phyloP scores from a whole-genome alignment of 2,888 invertebrate species.

The Xiphydria camelus region DNA sequence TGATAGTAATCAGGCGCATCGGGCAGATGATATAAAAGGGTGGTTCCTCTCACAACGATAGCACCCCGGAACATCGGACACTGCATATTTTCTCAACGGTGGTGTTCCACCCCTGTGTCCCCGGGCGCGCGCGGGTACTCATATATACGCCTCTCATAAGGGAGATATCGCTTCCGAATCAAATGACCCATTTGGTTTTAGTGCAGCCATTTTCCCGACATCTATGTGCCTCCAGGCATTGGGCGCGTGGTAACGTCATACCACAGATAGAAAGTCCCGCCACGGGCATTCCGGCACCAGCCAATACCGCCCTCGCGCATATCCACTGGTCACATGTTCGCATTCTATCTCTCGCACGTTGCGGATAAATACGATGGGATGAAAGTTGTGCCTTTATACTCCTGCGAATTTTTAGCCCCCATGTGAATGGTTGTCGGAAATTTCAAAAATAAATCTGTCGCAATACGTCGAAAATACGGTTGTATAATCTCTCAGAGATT shows the following conservation, averaged over 20 bases:
- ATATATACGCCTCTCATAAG: conserved; percentile 48
- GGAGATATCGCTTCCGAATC: conserved; percentile 56
- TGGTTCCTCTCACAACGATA: conserved; percentile 21
- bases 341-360: too few relatives aligned
- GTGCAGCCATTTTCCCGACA: conserved; percentile 51
- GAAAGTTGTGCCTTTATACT: too few relatives aligned
- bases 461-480: too few relatives aligned
- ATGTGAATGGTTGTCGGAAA: too few relatives aligned
- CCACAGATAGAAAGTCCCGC: conserved; percentile 43
- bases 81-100: conserved; percentile 50
- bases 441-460: too few relatives aligned
- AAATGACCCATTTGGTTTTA: conserved; percentile 58
- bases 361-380: too few relatives aligned
- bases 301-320: too few relatives aligned
- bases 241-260: conserved; percentile 27
- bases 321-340: too few relatives aligned
- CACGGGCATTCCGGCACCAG: conserved; percentile 40
- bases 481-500: too few relatives aligned
- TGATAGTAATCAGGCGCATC: too few relatives aligned
- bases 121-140: conserved; percentile 29
- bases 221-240: conserved; percentile 47
- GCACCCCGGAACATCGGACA: conserved; percentile 44
- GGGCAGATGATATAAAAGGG: too few relatives aligned
- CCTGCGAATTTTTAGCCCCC: too few relatives aligned
- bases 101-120: conserved; percentile 24